Conservation (phyloP, 1,140 invertebrate genomes). For the Zaprionus africanus region DNA sequence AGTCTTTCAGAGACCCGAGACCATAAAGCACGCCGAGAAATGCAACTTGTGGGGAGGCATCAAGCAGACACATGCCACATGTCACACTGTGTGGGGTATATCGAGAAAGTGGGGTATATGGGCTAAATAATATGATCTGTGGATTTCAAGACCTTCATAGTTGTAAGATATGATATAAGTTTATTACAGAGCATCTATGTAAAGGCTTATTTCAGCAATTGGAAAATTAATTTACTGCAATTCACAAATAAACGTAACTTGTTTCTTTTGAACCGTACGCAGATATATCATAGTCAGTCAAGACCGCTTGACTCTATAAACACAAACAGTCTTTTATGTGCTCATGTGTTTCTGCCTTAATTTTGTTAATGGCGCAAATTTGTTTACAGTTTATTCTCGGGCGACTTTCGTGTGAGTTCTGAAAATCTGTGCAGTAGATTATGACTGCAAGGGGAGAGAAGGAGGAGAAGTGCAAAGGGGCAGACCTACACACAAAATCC, state of each 20-base stretch:
- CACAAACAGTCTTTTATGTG: constrained; percentile 37
- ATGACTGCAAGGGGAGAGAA: neutral
- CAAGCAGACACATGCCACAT: constrained; percentile 47
- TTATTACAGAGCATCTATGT: too few relatives aligned
- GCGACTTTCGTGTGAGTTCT: constrained; percentile 2
- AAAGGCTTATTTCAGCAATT: too few relatives aligned
- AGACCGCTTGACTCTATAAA: neutral
- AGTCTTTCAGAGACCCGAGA: neutral
- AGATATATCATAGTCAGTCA: constrained; percentile 1
- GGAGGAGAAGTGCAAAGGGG: neutral
- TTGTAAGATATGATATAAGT: too few relatives aligned
- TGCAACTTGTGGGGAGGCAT: neutral
- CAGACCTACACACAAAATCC: neutral
- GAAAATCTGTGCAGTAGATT: constrained; percentile 23
- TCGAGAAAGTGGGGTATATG: neutral
- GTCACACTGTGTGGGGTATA: constrained; percentile 6
- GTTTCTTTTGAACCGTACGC: neutral
- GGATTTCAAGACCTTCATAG: neutral
- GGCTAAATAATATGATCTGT: neutral
- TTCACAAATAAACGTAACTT: neutral
- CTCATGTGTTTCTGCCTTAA: constrained; percentile 42
- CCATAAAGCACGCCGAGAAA: neutral
- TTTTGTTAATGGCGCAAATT: constrained; percentile 69
- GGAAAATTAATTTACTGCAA: too few relatives aligned
- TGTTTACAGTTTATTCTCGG: constrained; percentile 61